Evolutionary conservation across 2,888 invertebrate species (phyloP), one percentile per base, ranked within the genome.

Genomic region (Diaphora mendica): DNA sequence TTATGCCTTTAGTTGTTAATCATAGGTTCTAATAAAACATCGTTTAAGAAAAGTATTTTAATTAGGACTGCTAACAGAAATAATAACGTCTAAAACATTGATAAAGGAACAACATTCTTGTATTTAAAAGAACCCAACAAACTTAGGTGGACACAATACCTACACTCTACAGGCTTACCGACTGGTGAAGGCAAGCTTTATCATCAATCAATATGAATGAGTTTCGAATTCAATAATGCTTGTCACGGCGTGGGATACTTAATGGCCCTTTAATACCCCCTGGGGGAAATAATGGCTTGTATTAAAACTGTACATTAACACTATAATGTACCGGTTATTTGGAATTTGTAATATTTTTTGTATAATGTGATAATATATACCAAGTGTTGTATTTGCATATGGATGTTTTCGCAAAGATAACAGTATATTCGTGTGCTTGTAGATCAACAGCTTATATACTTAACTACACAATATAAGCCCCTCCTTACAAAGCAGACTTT

Each of bases 131-230:
- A 3, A 26, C n/a, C 26, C 39, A 13, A 69, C 20, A 69, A 39
- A 70, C 26, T 30, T 26, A 59, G 8, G 8, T 26, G 42, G 23
- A 64, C 11, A 39, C 42, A 39, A 35, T 51, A 44, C 42, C 23
- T n/a, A 68, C 48, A 59, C n/a, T n/a, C 26, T n/a, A 68, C 48
- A 44, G 3, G 59, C 59, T 44, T 73, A 64, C 51, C 35, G 65
- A 20, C 33, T 48, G n/a, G 70, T 69, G 67, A 72, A 69, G 62
- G 62, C 35, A 33, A 69, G 20, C 26, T 15, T 55, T 66, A 70
- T 78, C 77, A 82, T 85, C 83, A 85, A 84, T 84, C 84, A 84
- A 80, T 72, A 71, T 26, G 71, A 76, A 85, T 84, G 84, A 84
- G 80, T 79, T 77, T 77, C 70, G 68, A 55, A 77, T 78, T 79